Conservation (phyloP, 2,888 invertebrate genomes). For the Masnerella sp. region DNA sequence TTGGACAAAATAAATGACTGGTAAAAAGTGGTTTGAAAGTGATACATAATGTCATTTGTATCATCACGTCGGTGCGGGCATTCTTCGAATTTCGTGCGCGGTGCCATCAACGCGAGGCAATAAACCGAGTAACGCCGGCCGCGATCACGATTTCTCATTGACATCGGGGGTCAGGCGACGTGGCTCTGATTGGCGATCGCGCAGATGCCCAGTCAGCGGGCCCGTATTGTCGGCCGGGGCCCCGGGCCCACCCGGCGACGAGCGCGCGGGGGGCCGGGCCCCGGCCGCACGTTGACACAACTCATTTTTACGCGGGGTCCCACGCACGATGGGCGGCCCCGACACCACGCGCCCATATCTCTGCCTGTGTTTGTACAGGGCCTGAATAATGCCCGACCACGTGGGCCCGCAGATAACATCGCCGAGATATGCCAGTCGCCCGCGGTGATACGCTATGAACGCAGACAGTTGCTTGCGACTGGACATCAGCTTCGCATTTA, state of each 20-base stretch:
- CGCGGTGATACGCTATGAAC: constrained; percentile 62
- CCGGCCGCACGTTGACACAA: constrained; percentile 76
- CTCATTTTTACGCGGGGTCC: constrained; percentile 76
- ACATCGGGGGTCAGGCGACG: constrained; percentile 47
- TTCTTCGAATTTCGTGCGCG: constrained; percentile 54
- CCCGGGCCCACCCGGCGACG: constrained; percentile 71
- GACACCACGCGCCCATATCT: not conserved
- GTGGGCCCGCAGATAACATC: constrained; percentile 64
- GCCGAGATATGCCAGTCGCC: constrained; percentile 65
- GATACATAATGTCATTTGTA: constrained; percentile 60
- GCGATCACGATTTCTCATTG: constrained; percentile 60
- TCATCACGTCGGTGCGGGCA: constrained; percentile 50
- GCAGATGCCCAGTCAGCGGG: constrained; percentile 52
- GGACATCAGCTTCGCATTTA: constrained; percentile 56
- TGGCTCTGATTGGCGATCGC: constrained; percentile 47
- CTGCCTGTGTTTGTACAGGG: not conserved
- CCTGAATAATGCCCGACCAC: not conserved
- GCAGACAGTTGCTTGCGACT: constrained; percentile 57
- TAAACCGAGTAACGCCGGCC: constrained; percentile 42
- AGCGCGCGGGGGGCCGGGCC: constrained; percentile 66
- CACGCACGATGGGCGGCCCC: constrained; percentile 74
- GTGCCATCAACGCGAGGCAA: constrained; percentile 53
- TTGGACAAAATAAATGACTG: constrained; percentile 52
- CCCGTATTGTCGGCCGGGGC: constrained; percentile 68
- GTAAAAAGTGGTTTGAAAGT: constrained; percentile 54